Percentiles rank a stretch among this genome's conserved stretches.
Evolutionary conservation across 2,888 invertebrate genomes (phyloP).

Genomic region (Oligia fasciuncula): DNA sequence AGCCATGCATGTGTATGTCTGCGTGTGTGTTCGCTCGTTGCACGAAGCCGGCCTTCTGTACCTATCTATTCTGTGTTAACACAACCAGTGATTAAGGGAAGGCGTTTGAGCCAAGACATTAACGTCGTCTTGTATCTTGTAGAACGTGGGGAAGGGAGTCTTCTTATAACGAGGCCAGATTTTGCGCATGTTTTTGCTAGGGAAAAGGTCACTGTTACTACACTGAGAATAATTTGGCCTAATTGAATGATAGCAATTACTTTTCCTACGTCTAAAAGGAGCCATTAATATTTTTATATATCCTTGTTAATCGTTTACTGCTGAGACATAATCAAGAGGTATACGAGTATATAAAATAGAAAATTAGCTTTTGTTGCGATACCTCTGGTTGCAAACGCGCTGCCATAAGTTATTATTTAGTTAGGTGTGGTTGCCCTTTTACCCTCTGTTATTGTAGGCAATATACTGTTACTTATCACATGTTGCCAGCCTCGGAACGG

Average conservation of each 20-base stretch:
- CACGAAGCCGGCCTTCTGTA: not conserved
- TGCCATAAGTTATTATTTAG: not conserved
- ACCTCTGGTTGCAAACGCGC: no score
- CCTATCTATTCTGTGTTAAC: not conserved
- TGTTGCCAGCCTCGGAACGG: not conserved
- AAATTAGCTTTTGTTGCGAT: not conserved
- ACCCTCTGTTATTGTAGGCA: not conserved
- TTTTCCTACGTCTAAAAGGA: not conserved
- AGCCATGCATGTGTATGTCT: no score
- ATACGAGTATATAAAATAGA: not conserved
- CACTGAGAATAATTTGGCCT: not conserved
- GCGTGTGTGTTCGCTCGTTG: not conserved
- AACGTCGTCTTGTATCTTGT: constrained; percentile 13
- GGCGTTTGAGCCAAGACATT: constrained; percentile 37
- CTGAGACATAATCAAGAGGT: not conserved
- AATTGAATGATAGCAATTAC: not conserved
- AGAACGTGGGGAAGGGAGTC: not conserved
- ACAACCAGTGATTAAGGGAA: constrained; percentile 9
- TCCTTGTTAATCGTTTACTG: not conserved
- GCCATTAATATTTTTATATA: no score
- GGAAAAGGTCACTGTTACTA: not conserved
- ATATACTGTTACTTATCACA: not conserved
- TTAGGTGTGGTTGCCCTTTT: not conserved
- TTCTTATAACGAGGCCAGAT: constrained; percentile 4
- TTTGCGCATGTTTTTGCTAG: constrained; percentile 7